These are phyloP conservation scores for Sipha maydis DNA, from an alignment of 2,888 invertebrate species.

Conservation along the genomic window DNA sequence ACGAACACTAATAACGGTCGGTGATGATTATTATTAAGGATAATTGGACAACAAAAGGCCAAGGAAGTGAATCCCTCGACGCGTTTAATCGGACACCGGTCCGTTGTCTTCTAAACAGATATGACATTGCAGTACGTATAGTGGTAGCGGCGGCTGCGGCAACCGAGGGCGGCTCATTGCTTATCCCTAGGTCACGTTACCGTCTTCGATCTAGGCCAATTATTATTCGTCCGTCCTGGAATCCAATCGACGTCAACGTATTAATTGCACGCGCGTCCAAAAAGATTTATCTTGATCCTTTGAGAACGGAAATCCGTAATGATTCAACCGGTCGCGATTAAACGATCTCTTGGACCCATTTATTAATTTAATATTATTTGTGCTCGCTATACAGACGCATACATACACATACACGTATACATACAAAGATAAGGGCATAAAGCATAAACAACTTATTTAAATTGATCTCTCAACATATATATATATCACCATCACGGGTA, in stretches of 20 bases:
- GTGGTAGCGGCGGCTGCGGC: not conserved
- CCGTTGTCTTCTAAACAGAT: constrained; percentile 60
- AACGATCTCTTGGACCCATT: constrained; percentile 25
- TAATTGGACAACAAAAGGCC: constrained; percentile 60
- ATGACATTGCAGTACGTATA: constrained; percentile 44
- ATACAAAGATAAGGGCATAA: not conserved
- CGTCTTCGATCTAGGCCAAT: constrained; percentile 34
- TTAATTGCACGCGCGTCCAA: constrained; percentile 35
- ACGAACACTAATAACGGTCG: constrained; percentile 40
- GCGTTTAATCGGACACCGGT: constrained; percentile 49
- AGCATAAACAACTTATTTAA: constrained; percentile 39
- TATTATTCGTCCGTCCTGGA: constrained; percentile 24
- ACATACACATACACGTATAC: not conserved
- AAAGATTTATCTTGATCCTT: constrained; percentile 47
- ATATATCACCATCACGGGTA: not conserved
- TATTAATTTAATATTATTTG: constrained; percentile 37
- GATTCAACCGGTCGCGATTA: constrained; percentile 35
- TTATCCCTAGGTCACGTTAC: not conserved
- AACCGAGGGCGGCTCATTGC: not conserved
- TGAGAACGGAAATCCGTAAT: constrained; percentile 53
- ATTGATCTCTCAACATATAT: not conserved
- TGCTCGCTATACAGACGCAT: not conserved
- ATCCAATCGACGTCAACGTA: constrained; percentile 11
- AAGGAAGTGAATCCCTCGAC: constrained; percentile 53
- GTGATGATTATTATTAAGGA: constrained; percentile 46